Conservation (phyloP, 2,797 vertebrate species). For the Fistularia tabacaria region DNA sequence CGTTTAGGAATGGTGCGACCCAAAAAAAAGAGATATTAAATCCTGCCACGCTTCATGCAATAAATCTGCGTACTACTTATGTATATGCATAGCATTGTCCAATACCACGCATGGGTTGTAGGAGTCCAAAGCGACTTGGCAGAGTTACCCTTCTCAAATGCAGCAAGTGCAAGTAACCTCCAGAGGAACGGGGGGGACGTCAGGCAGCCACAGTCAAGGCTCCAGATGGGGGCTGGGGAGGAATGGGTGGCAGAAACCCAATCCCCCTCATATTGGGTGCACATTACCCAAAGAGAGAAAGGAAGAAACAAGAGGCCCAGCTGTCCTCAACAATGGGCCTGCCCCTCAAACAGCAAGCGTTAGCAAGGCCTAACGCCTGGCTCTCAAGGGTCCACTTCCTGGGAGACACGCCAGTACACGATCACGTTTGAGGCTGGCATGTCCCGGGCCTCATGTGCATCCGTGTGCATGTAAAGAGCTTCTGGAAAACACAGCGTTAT, state of each 20-base stretch:
- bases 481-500: no score
- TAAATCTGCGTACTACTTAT: no score
- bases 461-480: constrained; percentile 4
- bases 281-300: constrained; percentile 69
- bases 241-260: constrained; percentile 69
- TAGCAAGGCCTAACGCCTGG: constrained; percentile 71
- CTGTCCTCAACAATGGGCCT: constrained; percentile 78
- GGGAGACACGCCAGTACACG: constrained; percentile 65
- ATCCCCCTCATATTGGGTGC: constrained; percentile 73
- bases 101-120: no score
- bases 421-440: constrained; percentile 46
- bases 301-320: constrained; percentile 76
- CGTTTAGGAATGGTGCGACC: constrained; percentile 14
- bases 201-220: constrained; percentile 48
- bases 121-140: no score
- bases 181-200: constrained; percentile 23
- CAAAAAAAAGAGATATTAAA: no score
- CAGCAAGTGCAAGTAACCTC: constrained; percentile 2
- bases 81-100: no score
- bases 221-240: constrained; percentile 56
- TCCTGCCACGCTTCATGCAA: no score
- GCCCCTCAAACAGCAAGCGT: constrained; percentile 55
- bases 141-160: not conserved
- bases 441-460: constrained; percentile 22
- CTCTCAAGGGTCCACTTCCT: constrained; percentile 55